These are phyloP conservation scores for Hiodon alosoides DNA, from an alignment of 2,113 vertebrate species.

Conservation along the genomic window DNA sequence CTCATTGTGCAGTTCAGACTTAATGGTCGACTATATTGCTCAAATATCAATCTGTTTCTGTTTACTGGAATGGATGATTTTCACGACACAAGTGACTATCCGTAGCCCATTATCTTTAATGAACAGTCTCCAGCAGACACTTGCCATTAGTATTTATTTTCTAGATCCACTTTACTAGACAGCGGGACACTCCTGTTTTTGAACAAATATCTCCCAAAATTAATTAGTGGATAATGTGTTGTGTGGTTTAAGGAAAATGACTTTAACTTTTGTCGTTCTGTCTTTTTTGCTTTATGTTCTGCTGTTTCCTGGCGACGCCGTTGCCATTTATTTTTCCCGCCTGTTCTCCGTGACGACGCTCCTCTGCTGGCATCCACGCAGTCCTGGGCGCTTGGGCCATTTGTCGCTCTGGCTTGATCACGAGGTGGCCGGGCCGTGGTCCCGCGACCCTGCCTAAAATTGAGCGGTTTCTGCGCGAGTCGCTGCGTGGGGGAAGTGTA, in stretches of 20 bases:
- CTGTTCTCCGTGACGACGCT: background rate
- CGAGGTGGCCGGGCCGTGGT: background rate
- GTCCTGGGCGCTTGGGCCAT: too few relatives aligned
- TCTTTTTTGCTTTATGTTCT: constrained; percentile 3
- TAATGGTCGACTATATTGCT: constrained; percentile 39
- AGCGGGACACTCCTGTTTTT: constrained; percentile 42
- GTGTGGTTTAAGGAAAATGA: constrained; percentile 41
- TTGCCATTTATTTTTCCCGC: background rate
- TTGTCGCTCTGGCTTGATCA: too few relatives aligned
- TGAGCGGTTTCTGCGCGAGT: background rate
- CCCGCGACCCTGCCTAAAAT: background rate
- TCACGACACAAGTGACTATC: constrained; percentile 37
- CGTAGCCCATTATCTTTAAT: constrained; percentile 45
- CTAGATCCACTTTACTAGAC: constrained; percentile 39
- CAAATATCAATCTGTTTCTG: constrained; percentile 46
- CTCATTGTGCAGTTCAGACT: constrained; percentile 21
- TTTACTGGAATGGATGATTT: constrained; percentile 50
- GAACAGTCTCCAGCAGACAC: constrained; percentile 40
- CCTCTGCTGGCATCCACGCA: background rate
- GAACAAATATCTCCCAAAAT: constrained; percentile 38
- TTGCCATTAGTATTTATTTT: constrained; percentile 35
- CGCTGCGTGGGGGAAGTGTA: too few relatives aligned
- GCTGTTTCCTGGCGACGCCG: constrained; percentile 14
- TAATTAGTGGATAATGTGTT: constrained; percentile 47
- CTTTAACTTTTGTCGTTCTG: constrained; percentile 36